Evolutionary conservation across 2,888 invertebrate species (phyloP).

Genomic region (Caenorhabditis doughertyi): DNA sequence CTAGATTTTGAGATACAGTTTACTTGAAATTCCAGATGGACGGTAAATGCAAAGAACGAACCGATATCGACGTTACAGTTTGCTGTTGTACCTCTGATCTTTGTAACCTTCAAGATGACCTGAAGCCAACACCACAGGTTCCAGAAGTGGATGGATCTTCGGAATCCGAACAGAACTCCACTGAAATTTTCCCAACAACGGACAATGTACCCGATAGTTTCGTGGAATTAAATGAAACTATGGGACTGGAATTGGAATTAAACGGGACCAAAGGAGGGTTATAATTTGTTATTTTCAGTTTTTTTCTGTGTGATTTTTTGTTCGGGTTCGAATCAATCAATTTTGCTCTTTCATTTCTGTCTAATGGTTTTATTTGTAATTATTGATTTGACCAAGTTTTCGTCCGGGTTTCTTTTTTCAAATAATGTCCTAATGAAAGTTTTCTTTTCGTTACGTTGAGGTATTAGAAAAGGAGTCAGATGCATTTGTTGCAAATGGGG

Average conservation of each 20-base stretch:
- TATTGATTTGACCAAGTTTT: constrained; percentile 45
- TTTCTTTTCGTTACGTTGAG: too few relatives aligned
- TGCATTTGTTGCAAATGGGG: too few relatives aligned
- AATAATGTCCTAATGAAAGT: not conserved
- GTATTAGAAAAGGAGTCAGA: too few relatives aligned
- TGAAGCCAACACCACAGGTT: constrained; percentile 46
- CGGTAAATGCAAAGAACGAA: constrained; percentile 55
- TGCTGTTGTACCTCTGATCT: constrained; percentile 65
- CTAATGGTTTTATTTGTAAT: not conserved
- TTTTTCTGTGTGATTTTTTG: not conserved
- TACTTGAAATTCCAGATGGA: constrained; percentile 52
- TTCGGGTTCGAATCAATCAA: constrained; percentile 15
- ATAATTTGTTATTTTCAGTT: not conserved
- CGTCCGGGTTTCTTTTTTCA: constrained; percentile 20
- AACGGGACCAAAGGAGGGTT: constrained; percentile 30
- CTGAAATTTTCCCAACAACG: constrained; percentile 2
- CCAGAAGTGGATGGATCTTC: constrained; percentile 19
- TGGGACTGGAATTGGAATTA: constrained; percentile 43
- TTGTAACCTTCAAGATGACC: constrained; percentile 62
- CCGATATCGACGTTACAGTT: constrained; percentile 62
- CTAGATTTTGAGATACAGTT: not conserved
- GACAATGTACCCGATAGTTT: constrained; percentile 9
- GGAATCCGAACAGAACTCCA: constrained; percentile 29
- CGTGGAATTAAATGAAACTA: constrained; percentile 50
- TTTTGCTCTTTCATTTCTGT: constrained; percentile 1